Evolutionary conservation across 2,888 invertebrate genomes (phyloP), one percentile per base, ranked within the genome.

Genomic region (Scotopteryx bipunctaria): DNA sequence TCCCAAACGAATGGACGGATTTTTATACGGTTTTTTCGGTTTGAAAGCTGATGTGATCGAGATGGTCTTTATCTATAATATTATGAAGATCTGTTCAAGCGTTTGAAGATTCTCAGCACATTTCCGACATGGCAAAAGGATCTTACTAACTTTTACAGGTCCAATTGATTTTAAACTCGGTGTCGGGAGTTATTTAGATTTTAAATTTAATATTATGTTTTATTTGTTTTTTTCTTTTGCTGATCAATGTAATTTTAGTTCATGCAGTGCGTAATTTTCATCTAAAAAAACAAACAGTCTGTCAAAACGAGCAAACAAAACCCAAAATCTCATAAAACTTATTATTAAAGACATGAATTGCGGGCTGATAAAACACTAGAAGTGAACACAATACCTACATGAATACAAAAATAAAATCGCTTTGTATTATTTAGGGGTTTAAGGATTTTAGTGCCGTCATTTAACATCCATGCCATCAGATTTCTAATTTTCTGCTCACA

Each of bases 311-410:
- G 38, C 44, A 55, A 57, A 55, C 47, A 41, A 46, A 49, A 55
- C 41, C 38, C 42, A 8, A 38, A 21, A 25, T 40, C 27, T 33
- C 31, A 16, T 31, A 46, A 38, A 46, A 31, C 21, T 21, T 21
- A 15, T 15, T n/a, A 21, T 31, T 23, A 31, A 46, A 31, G 17
- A 43, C 9, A 49, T 60, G 58, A 51, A 40, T 51, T 57, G 47
- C 57, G 57, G 50, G 56, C 57, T 59, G 55, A 50, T 61, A 56
- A 54, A 59, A 57, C 55, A 55, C 57, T 55, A 44, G 61, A 40
- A 60, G 51, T 63, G 56, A 62, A 60, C 57, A 45, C 56, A 43
- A 49, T 42, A 56, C 56, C 44, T 49, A n/a, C n/a, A n/a, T n/a
- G 50, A 48, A 55, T 57, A 57, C 50, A 42, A 38, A 52, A 54